Base-by-base conservation (phyloP, 2,797 vertebrate genomes). In the Trachops cirrhosus region DNA sequence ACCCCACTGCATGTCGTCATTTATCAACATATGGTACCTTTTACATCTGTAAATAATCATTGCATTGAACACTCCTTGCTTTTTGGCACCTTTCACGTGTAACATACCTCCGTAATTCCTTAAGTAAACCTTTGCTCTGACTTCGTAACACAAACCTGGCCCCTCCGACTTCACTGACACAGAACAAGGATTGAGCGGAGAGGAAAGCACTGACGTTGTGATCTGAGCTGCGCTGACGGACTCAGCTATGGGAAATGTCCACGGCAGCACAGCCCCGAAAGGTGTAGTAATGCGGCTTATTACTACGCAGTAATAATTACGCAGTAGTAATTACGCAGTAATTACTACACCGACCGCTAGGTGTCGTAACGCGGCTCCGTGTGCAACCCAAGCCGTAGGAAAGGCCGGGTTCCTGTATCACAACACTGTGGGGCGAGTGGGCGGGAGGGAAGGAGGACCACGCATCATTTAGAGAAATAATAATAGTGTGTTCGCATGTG, bases 321-420 rank as follows among this genome's bases (percentile, higher is more conserved):
- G n/a, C n/a, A n/a, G n/a, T n/a, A n/a, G n/a, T n/a, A n/a, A n/a
- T n/a, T n/a, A n/a, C n/a, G n/a, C n/a, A n/a, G n/a, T n/a, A n/a
- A n/a, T n/a, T n/a, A n/a, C n/a, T n/a, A n/a, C n/a, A n/a, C 8
- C 26, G 9, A 34, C 26, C 19, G 0, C 29, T 68, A 22, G 26
- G 26, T 8, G 26, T 0, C 41, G 6, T 19, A 39, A 21, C 19
- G 5, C 9, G 10, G 0, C 12, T 18, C 5, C 6, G 19, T 10
- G 29, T 21, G 6, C 19, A 19, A 1, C 3, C 52, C 3, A 12
- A 8, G 34, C n/a, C 12, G 6, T 0, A 21, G 6, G 39, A 41
- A 50, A 86, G 59, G 16, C 4, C 9, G 3, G 7, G 29, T 62
- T 59, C 1, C 8, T 54, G 0, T 29, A 39, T n/a, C 24, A 18